Evolutionary conservation across 2,888 invertebrate genomes (phyloP).

Genomic region (Hermaeophaga mercurialis): DNA sequence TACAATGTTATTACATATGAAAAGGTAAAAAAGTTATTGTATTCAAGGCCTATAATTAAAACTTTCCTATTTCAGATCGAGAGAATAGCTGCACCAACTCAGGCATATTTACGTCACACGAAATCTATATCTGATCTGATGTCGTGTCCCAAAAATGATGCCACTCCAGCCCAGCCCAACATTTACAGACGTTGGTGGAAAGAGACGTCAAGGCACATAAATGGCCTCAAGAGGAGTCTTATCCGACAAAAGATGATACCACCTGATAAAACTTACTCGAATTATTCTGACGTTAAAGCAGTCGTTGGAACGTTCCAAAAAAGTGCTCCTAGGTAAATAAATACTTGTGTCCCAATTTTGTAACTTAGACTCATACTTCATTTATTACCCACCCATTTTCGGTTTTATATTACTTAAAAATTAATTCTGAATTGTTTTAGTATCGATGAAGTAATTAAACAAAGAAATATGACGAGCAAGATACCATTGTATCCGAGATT

Average conservation of each 20-base stretch:
- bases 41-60: constrained; percentile 10
- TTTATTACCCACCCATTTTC: too few species aligned
- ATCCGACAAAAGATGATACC: constrained; percentile 51
- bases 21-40: constrained; percentile 1
- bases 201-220: constrained; percentile 53
- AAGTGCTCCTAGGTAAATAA: background rate
- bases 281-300: background rate
- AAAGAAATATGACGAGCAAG: constrained; percentile 41
- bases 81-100: constrained; percentile 70
- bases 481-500: constrained; percentile 53
- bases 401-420: too few species aligned
- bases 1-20: background rate
- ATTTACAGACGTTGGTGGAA: constrained; percentile 55
- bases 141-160: constrained; percentile 38
- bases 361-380: too few species aligned
- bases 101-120: constrained; percentile 65
- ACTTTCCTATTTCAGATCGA: constrained; percentile 59
- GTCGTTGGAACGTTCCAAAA: constrained; percentile 31
- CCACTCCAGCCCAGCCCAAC: constrained; percentile 35
- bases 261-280: background rate
- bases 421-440: constrained; percentile 34
- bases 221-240: constrained; percentile 48
- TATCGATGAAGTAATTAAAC: constrained; percentile 52
- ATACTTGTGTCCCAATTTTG: too few species aligned
- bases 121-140: constrained; percentile 40